Percentiles rank a stretch among this genome's conserved stretches.
Conservation (phyloP, 2,113 vertebrate species). For the Dasyprocta punctata region DNA sequence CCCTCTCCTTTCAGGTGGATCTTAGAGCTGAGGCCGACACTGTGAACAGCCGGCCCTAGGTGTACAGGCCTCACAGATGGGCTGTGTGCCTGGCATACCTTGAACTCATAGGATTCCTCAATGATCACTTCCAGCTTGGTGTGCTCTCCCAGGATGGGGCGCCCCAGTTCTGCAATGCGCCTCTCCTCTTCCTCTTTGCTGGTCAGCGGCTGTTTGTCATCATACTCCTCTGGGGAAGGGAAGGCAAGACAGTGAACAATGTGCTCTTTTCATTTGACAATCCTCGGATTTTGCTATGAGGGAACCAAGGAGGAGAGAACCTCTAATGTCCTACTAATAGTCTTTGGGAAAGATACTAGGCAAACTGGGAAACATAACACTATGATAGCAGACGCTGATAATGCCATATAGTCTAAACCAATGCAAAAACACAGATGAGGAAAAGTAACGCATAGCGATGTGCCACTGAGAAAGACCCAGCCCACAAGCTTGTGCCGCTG, state of each 20-base stretch:
- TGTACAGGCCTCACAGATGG: neutral
- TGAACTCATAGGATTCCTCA: conserved; percentile 98
- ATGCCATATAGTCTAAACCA: neutral
- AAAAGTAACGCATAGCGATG: neutral
- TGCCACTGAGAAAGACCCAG: neutral
- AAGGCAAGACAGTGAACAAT: conserved; percentile 50
- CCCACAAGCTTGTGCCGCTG: neutral
- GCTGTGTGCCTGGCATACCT: conserved; percentile 85
- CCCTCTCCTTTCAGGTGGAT: neutral
- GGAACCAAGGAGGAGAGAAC: neutral
- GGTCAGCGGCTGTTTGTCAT: conserved; percentile 88
- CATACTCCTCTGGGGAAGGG: conserved; percentile 88
- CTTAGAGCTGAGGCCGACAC: neutral
- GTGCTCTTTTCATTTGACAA: neutral
- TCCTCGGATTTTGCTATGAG: conserved; percentile 13
- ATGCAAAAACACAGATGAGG: neutral
- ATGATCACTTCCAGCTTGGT: conserved; percentile 94
- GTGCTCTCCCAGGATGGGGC: conserved; percentile 93
- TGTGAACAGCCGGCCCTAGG: neutral
- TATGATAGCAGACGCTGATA: neutral
- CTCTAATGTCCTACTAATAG: neutral
- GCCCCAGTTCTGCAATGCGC: conserved; percentile 94
- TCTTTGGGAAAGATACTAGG: neutral
- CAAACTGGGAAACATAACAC: too few relatives aligned
- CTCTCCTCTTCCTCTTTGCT: conserved; percentile 95